phyloP scores from a whole-genome alignment of 2,113 vertebrate species.

The Vidua chalybeata region DNA sequence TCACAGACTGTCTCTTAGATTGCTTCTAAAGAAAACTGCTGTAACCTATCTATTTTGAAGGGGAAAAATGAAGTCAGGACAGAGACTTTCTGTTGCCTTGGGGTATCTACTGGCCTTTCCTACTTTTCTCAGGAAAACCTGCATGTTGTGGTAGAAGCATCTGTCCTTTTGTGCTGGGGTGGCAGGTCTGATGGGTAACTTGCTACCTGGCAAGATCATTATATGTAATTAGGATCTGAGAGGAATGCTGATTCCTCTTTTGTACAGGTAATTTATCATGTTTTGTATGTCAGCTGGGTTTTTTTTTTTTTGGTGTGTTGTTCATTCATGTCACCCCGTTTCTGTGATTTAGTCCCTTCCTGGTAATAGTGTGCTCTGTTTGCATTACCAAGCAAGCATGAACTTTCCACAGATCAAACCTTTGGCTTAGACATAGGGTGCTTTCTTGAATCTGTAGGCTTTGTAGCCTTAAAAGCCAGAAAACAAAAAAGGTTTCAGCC shows the following conservation, averaged over 20 bases:
- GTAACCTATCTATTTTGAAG: not conserved
- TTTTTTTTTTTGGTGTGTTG: not conserved
- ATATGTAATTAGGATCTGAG: not conserved
- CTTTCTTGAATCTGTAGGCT: not conserved
- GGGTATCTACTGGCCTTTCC: not conserved
- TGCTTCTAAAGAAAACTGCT: not conserved
- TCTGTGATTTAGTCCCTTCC: not conserved
- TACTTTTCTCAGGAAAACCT: not conserved
- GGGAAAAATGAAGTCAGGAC: not conserved
- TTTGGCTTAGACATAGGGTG: not conserved
- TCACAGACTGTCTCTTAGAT: not conserved
- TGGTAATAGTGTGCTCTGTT: not conserved
- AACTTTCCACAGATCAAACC: not conserved
- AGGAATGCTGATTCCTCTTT: not conserved
- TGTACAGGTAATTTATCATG: not conserved
- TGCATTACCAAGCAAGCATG: not conserved
- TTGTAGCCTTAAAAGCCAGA: not conserved
- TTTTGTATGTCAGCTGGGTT: not conserved
- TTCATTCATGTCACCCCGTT: not conserved
- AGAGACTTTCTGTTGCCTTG: not conserved
- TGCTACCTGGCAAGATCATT: not conserved
- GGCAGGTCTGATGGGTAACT: not conserved
- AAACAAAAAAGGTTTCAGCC: constrained; percentile 2
- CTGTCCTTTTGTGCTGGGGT: not conserved
- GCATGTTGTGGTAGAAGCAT: not conserved